Base-by-base conservation (phyloP, 2,113 vertebrate genomes). In the Drymodes brunneopygia region DNA sequence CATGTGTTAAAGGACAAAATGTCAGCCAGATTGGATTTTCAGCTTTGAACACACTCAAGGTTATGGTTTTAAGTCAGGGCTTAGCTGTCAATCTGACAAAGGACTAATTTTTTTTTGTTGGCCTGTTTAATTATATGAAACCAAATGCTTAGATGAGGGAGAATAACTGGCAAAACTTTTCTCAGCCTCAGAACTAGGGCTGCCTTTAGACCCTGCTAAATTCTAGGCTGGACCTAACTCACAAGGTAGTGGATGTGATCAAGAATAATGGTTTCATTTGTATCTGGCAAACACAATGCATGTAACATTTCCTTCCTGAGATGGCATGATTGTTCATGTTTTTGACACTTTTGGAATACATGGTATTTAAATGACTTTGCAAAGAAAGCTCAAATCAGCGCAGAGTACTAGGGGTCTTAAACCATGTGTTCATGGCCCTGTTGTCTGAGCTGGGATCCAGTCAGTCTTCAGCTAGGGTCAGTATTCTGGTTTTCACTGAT, bases 1-100 rank as follows among this genome's bases (percentile, higher is more conserved):
- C 81, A 92, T 31, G 62, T 90, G 71, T 94, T 95, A 73, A 89
- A 91, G 86, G 91, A 94, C 89, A 80, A 89, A 90, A 93, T 79
- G 81, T 87, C 94, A 95, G 10, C 29, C 57, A 85, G 89, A 81
- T 20, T 74, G 80, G 61, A 79, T 89, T 95, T 92, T 87, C 78
- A 79, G 57, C 83, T 92, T 89, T 75, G 65, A 95, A 87, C 53
- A 61, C 45, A 44, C 42, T 80, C 6, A 19, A 78, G 62, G 78
- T 81, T 96, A 69, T 45, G 53, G 61, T 85, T 94, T 94, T 70
- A 92, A 91, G 57, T 87, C 57, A 94, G 45, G 25, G 28, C 9
- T 90, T 86, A 88, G 35, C 47, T 87, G 56, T 79, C 86, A 92
- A 4, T 81, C 48, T 91, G 81, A 94, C 36, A 84, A 91, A 91